phyloP scores from a whole-genome alignment of 2,113 vertebrate genomes.

The Rhagologus leucostigma region DNA sequence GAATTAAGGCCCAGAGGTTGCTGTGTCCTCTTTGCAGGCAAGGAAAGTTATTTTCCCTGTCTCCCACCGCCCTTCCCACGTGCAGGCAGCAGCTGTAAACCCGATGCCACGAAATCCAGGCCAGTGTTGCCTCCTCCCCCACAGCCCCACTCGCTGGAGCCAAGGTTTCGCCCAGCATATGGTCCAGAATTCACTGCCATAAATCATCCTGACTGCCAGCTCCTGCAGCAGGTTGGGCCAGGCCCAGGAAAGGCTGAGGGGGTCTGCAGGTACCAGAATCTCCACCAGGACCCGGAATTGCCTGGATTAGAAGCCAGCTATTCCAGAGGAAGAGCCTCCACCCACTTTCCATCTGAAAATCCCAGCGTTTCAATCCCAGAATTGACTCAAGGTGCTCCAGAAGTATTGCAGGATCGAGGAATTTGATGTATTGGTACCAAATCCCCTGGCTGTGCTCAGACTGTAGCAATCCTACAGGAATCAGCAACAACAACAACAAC shows the following conservation, averaged over 20 bases:
- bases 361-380: neutral
- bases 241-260: neutral
- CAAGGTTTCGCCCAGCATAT: conserved; percentile 5
- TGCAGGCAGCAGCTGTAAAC: neutral
- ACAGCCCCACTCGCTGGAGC: neutral
- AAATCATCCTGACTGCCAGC: conserved; percentile 29
- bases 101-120: conserved; percentile 3
- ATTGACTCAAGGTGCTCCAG: fast-evolving
- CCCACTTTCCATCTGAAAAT: neutral
- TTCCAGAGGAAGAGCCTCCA: neutral
- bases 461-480: neutral
- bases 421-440: fast-evolving
- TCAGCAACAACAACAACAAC: neutral
- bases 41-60: neutral
- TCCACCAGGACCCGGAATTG: neutral
- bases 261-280: conserved; percentile 6
- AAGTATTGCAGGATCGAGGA: neutral
- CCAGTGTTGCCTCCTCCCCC: neutral
- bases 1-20: neutral
- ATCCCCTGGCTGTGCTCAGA: neutral
- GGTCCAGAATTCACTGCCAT: neutral
- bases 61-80: neutral
- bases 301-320: neutral
- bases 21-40: neutral
- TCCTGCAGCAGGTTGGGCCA: conserved; percentile 3